Percentiles rank a stretch among this genome's conserved stretches.
These are phyloP conservation scores for Agonopterix alstromeriana DNA, from an alignment of 2,888 invertebrate species.

Conservation along the genomic window DNA sequence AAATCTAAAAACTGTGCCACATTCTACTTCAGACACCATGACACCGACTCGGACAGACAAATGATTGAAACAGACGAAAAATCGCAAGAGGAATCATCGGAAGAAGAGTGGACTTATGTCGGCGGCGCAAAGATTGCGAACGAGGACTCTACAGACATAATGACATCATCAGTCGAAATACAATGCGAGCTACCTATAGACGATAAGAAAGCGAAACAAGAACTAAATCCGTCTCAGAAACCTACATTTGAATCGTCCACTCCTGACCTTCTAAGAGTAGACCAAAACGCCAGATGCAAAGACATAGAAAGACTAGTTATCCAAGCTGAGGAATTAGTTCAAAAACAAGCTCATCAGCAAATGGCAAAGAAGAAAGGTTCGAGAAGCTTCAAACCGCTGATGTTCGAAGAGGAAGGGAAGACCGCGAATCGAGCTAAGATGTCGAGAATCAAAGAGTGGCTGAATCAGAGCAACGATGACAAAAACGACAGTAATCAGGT, in stretches of 20 bases:
- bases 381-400: conserved; percentile 69
- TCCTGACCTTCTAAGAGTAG: conserved; percentile 63
- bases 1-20: conserved; percentile 89
- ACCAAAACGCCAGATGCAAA: conserved; percentile 72
- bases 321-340: conserved; percentile 88
- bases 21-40: conserved; percentile 91
- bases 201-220: conserved; percentile 42
- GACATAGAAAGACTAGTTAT: conserved; percentile 86
- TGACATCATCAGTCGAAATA: conserved; percentile 70
- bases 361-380: conserved; percentile 67
- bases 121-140: conserved; percentile 59
- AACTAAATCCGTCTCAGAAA: conserved; percentile 45
- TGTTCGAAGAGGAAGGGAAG: conserved; percentile 70
- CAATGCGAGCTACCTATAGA: conserved; percentile 62
- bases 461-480: conserved; percentile 73
- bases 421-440: conserved; percentile 75
- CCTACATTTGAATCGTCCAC: conserved; percentile 56
- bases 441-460: conserved; percentile 83
- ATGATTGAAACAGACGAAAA: conserved; percentile 68
- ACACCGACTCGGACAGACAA: conserved; percentile 89
- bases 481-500: conserved; percentile 64
- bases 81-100: conserved; percentile 65
- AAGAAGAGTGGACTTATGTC: conserved; percentile 82
- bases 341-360: conserved; percentile 65
- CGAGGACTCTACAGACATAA: conserved; percentile 66